These are phyloP conservation scores for Paragorgia papillata DNA, from an alignment of 92 coral and sea anemone genomes.

Conservation along the genomic window DNA sequence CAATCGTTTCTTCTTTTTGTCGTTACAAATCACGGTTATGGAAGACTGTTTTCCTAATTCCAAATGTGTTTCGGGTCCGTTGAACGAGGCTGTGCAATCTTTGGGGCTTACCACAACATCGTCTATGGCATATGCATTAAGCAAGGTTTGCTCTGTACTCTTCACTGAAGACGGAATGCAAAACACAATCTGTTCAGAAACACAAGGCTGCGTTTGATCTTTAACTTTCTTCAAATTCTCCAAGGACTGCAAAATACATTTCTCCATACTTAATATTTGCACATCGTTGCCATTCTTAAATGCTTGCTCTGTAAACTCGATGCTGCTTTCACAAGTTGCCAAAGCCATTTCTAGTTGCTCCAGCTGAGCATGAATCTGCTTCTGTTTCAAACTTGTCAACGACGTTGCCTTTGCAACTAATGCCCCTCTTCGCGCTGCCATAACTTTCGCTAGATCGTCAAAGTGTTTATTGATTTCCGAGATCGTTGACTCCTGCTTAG, in stretches of 20 bases:
- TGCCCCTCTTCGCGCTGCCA: constrained; percentile 21
- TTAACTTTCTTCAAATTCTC: constrained; percentile 39
- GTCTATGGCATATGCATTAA: background rate
- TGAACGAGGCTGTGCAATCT: constrained; percentile 5
- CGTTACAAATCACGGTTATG: constrained; percentile 5
- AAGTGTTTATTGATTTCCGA: constrained; percentile 46
- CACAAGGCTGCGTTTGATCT: constrained; percentile 51
- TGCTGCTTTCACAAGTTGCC: constrained; percentile 41
- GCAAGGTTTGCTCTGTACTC: background rate
- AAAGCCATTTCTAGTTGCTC: constrained; percentile 45
- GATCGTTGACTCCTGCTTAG: constrained; percentile 14
- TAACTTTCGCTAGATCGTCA: constrained; percentile 41
- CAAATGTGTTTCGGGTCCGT: background rate
- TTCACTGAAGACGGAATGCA: constrained; percentile 4
- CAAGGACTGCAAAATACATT: constrained; percentile 45
- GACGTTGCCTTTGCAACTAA: constrained; percentile 24
- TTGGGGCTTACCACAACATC: constrained; percentile 8
- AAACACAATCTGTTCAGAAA: constrained; percentile 2
- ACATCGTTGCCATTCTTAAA: constrained; percentile 13
- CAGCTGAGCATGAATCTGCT: constrained; percentile 47
- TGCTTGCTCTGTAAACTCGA: constrained; percentile 52
- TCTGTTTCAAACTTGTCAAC: constrained; percentile 23
- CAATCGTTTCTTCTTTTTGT: background rate
- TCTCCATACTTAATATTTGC: constrained; percentile 55
- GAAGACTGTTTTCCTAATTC: background rate